These are phyloP conservation scores for Coelogynopora nodosa DNA, from an alignment of 2,888 invertebrate genomes.

Conservation along the genomic window DNA sequence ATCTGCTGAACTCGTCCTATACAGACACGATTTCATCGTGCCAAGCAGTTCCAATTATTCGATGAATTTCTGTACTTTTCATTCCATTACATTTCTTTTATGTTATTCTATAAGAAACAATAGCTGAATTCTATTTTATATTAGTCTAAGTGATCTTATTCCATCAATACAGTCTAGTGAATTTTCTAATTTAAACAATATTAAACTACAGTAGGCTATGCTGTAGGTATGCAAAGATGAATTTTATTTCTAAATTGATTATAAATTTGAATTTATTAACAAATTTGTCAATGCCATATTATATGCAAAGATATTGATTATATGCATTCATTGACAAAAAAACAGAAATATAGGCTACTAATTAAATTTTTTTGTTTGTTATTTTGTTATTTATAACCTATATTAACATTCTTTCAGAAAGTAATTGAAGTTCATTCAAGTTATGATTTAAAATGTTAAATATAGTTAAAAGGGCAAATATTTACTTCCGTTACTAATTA, in stretches of 20 bases:
- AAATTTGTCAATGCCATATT: background rate
- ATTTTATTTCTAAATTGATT: too few relatives aligned
- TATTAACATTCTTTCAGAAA: too few relatives aligned
- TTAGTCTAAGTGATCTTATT: background rate
- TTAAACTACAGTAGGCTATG: background rate
- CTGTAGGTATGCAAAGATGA: constrained; percentile 6
- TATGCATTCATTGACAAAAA: background rate
- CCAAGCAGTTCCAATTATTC: constrained; percentile 7
- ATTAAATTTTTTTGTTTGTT: too few relatives aligned
- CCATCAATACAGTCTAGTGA: background rate
- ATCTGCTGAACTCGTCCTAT: background rate
- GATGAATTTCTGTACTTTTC: constrained; percentile 14
- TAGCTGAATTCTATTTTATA: constrained; percentile 5
- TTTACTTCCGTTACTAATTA: too few relatives aligned
- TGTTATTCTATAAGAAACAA: background rate
- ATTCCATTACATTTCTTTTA: background rate
- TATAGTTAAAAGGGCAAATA: too few relatives aligned
- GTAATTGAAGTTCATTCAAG: too few relatives aligned
- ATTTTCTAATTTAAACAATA: constrained; percentile 27
- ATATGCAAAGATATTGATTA: background rate
- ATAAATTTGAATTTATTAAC: background rate
- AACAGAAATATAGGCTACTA: background rate
- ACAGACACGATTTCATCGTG: constrained; percentile 7
- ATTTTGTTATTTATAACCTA: too few relatives aligned
- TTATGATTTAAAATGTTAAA: too few relatives aligned